These are phyloP conservation scores for Athrips mouffetella DNA, from an alignment of 2,888 invertebrate genomes.

Conservation along the genomic window DNA sequence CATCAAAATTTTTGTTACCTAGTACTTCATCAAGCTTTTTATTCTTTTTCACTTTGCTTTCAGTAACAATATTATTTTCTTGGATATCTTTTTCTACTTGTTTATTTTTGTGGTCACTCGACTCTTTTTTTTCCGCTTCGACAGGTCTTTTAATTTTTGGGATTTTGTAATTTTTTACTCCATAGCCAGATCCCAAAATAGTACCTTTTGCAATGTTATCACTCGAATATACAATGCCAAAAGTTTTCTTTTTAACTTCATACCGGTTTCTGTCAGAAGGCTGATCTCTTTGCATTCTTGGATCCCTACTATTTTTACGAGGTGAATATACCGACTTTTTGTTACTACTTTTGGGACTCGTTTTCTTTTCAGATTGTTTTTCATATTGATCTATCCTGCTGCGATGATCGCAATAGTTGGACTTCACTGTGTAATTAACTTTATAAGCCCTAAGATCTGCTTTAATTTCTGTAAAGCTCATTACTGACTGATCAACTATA, in stretches of 20 bases:
- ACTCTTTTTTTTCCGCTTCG: slow-evolving; percentile 30
- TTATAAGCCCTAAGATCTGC: slow-evolving; percentile 54
- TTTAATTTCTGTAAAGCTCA: slow-evolving; percentile 57
- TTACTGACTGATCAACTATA: slow-evolving; percentile 26
- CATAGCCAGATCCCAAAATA: slow-evolving; percentile 57
- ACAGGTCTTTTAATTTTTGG: slow-evolving; percentile 64
- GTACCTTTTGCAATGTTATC: slow-evolving; percentile 64
- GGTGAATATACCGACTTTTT: slow-evolving; percentile 39
- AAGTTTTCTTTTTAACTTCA: slow-evolving; percentile 31
- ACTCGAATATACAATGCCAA: slow-evolving; percentile 63
- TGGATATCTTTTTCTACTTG: slow-evolving; percentile 9
- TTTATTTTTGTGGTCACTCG: slow-evolving; percentile 8
- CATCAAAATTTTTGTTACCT: neutral
- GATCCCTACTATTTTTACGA: slow-evolving; percentile 52
- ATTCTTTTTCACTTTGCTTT: neutral
- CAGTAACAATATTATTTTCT: slow-evolving; percentile 1
- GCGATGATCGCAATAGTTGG: slow-evolving; percentile 19
- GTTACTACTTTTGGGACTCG: slow-evolving; percentile 7
- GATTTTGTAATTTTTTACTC: slow-evolving; percentile 71
- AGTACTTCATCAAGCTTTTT: neutral
- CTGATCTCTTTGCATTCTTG: slow-evolving; percentile 46
- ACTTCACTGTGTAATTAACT: slow-evolving; percentile 26
- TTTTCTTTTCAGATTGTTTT: slow-evolving; percentile 17
- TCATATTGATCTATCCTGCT: slow-evolving; percentile 33
- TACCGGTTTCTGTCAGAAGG: slow-evolving; percentile 25